Base-by-base conservation (phyloP, 2,888 invertebrate species). In the Ophion ellenae region DNA sequence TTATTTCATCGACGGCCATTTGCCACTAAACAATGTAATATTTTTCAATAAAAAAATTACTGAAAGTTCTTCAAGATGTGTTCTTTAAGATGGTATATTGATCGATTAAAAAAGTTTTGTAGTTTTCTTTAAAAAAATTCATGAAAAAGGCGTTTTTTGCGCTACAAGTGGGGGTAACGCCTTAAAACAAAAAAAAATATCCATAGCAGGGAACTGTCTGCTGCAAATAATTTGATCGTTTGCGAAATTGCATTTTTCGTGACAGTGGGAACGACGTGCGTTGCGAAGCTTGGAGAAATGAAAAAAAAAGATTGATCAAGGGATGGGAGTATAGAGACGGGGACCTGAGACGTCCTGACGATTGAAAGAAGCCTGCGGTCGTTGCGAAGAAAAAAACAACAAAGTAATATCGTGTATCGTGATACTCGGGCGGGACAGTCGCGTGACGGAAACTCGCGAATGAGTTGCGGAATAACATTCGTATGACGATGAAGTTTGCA, bases 141-240 rank as follows among this genome's bases (percentile, higher is more conserved):
- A n/a, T n/a, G n/a, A n/a, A n/a, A n/a, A n/a, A n/a, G n/a, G n/a
- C n/a, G n/a, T n/a, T n/a, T n/a, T n/a, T n/a, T n/a, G n/a, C n/a
- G n/a, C n/a, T n/a, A n/a, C n/a, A n/a, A n/a, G n/a, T n/a, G n/a
- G n/a, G n/a, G n/a, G n/a, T n/a, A n/a, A n/a, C n/a, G n/a, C n/a
- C n/a, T n/a, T n/a, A 4, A 32, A 32, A 32, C 0, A 7, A 11
- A 67, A 14, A 63, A 75, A 32, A 45, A 5, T 40, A 20, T 70
- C 2, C 24, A 28, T 0, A 67, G 24, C 28, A 36, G 64, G 70
- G 63, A 64, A 70, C 45, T 20, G 28, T 69, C 2, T 90, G 91
- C 93, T 92, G 92, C 77, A 92, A 93, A 92, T 91, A 92, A 93
- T 92, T 90, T 76, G 89, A 90, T 63, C 47, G 61, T 73, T 24